These are phyloP conservation scores for Datnioides undecimradiatus DNA, from an alignment of 2,113 vertebrate genomes.

Conservation along the genomic window DNA sequence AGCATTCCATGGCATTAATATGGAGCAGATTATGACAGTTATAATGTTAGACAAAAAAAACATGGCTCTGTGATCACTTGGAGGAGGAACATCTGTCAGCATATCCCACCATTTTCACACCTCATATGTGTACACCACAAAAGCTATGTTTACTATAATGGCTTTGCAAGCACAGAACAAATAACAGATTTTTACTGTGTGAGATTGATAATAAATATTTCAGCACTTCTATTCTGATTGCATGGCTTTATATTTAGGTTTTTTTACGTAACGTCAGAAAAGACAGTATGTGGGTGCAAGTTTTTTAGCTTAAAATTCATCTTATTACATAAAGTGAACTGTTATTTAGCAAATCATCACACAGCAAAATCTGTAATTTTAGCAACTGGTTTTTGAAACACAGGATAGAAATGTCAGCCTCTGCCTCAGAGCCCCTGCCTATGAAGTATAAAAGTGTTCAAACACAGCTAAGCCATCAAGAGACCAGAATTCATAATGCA, in stretches of 20 bases:
- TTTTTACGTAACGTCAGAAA: slow-evolving; percentile 10
- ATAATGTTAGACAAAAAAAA: slow-evolving; percentile 86
- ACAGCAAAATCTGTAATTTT: slow-evolving; percentile 57
- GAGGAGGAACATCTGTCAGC: slow-evolving; percentile 85
- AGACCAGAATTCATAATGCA: slow-evolving; percentile 69
- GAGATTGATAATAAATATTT: slow-evolving; percentile 14
- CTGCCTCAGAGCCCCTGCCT: slow-evolving; percentile 54
- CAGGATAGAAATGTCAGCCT: slow-evolving; percentile 55
- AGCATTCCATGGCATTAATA: slow-evolving; percentile 95
- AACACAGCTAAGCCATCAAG: slow-evolving; percentile 63
- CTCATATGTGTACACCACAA: slow-evolving; percentile 41
- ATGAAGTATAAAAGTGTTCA: slow-evolving; percentile 63
- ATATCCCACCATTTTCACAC: slow-evolving; percentile 74
- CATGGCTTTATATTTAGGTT: background rate
- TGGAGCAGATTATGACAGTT: slow-evolving; percentile 90
- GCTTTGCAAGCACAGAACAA: slow-evolving; percentile 55
- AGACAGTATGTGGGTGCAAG: background rate
- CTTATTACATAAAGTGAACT: background rate
- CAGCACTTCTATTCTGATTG: background rate
- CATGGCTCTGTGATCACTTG: slow-evolving; percentile 83
- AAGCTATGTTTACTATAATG: slow-evolving; percentile 50
- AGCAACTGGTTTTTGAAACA: slow-evolving; percentile 54
- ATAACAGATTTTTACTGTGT: slow-evolving; percentile 48
- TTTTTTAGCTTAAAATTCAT: background rate
- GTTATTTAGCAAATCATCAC: slow-evolving; percentile 45